Evolutionary conservation across 2,888 invertebrate species (phyloP).

Genomic region (Brachynemurus nebulosus): DNA sequence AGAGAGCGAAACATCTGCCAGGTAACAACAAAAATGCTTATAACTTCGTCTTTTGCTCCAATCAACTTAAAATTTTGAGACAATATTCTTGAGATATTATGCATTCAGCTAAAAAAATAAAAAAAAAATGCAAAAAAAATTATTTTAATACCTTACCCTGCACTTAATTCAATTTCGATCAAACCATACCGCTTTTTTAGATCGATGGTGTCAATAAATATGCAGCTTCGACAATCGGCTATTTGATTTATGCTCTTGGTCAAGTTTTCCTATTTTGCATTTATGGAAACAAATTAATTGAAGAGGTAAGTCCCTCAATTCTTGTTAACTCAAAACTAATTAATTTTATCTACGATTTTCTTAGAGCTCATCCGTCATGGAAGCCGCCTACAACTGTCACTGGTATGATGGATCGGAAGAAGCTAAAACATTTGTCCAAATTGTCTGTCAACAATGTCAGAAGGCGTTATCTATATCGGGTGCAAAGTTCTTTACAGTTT

Average conservation of each 20-base stretch:
- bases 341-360: constrained; percentile 14
- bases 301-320: too few relatives aligned
- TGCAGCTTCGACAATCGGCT: constrained; percentile 65
- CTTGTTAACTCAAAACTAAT: too few relatives aligned
- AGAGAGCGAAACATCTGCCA: too few relatives aligned
- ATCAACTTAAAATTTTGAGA: too few relatives aligned
- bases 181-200: constrained; percentile 29
- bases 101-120: too few relatives aligned
- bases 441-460: constrained; percentile 82
- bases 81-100: too few relatives aligned
- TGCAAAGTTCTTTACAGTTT: constrained; percentile 80
- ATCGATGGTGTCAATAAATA: constrained; percentile 63
- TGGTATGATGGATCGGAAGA: constrained; percentile 87
- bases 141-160: too few relatives aligned
- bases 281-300: constrained; percentile 73
- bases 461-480: constrained; percentile 81
- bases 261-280: constrained; percentile 82
- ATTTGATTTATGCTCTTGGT: constrained; percentile 62
- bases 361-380: constrained; percentile 83
- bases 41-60: neutral
- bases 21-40: too few relatives aligned
- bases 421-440: constrained; percentile 81
- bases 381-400: constrained; percentile 79
- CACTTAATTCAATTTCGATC: neutral
- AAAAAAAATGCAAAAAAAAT: too few relatives aligned